phyloP scores from a whole-genome alignment of 1,140 invertebrate genomes.

The Coelopa frigida region DNA sequence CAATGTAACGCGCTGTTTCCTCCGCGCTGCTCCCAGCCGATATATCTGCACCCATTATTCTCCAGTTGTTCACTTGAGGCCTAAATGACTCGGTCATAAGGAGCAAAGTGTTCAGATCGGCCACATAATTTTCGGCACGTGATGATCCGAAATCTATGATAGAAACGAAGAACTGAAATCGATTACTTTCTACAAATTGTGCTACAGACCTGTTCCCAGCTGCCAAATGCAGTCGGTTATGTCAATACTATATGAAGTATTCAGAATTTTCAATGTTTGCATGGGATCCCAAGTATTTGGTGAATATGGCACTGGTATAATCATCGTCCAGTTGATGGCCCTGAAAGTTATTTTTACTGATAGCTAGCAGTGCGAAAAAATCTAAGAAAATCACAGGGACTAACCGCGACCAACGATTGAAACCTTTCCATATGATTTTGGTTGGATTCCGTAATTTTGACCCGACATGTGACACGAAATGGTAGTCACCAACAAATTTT shows the following conservation, averaged over 20 bases:
- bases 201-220: conserved; percentile 23
- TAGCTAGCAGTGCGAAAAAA: not conserved
- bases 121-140: conserved; percentile 31
- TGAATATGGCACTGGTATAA: conserved; percentile 37
- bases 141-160: conserved; percentile 32
- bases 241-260: conserved; percentile 36
- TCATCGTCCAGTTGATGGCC: conserved; percentile 40
- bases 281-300: conserved; percentile 41
- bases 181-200: not conserved
- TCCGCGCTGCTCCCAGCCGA: conserved; percentile 35
- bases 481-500: conserved; percentile 34
- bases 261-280: conserved; percentile 36
- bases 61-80: conserved; percentile 32
- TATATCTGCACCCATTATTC: conserved; percentile 37
- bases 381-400: conserved; percentile 1
- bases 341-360: conserved; percentile 4
- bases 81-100: conserved; percentile 38
- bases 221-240: conserved; percentile 42
- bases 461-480: conserved; percentile 28
- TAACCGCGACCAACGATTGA: conserved; percentile 41
- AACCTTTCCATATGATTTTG: conserved; percentile 41
- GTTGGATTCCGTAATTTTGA: conserved; percentile 32
- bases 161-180: not conserved
- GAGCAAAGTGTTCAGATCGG: conserved; percentile 33
- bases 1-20: conserved; percentile 34